Evolutionary conservation across 2,888 invertebrate genomes (phyloP), one percentile per base, ranked within the genome.

Genomic region (Mesorhabditis belari): DNA sequence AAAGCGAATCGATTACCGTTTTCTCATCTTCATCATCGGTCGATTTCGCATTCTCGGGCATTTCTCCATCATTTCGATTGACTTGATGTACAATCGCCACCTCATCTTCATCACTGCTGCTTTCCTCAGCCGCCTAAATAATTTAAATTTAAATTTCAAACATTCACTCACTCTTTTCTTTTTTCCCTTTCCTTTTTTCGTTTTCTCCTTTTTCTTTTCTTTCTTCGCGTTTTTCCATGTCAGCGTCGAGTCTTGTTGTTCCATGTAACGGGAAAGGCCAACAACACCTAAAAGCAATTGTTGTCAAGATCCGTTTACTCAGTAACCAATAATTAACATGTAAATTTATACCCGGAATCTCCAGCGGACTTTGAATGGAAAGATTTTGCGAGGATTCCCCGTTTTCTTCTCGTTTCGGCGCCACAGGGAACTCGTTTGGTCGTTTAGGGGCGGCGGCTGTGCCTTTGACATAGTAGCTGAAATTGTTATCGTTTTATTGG

Each of bases 351-450:
- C 76, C 77, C 0, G 80, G 79, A 58, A 82, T 80, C 59, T 82
- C 80, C 52, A 81, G 85, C 1, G 92, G 90, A 62, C 92, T 87
- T 74, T 90, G 89, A 50, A 95, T 86, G 65, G 92, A 90, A 77
- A 90, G 88, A 0, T 90, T 87, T 57, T 92, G 87, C 63, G 55
- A 76, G 67, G 71, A 75, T 35, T 9, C n/a, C 44, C 44, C 44
- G 44, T 35, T 35, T 63, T 67, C 65, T 3, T 56, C 6, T 4
- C 62, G 58, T 29, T 63, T 70, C 44, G 64, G 26, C 3, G 68
- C 57, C n/a, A 66, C 63, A 5, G 64, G 60, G 50, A 74, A 70
- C 26, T 62, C 63, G 17, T 69, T 72, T 0, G 72, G 72, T 1
- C 74, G 61, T 61, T 73, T 72, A 3, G 65, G 65, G 44, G 59